Base-by-base conservation (phyloP, 2,797 vertebrate genomes). In the Falco novaeseelandiae region DNA sequence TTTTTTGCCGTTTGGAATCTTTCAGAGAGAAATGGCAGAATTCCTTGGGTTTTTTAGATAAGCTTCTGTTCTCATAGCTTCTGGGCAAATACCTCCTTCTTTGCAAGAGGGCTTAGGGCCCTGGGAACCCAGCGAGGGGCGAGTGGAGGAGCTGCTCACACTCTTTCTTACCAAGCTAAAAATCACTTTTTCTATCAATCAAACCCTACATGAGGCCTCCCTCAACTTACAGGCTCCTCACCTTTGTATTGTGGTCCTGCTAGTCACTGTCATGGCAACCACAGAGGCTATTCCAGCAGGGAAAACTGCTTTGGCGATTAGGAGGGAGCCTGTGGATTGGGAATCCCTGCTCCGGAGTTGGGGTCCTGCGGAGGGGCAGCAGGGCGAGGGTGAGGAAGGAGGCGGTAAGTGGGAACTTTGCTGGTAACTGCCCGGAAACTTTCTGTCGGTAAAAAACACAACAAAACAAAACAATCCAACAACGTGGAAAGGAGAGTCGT, bases 101-200 rank as follows among this genome's bases (percentile, higher is more conserved):
- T 97, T 93, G 92, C 80, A 3, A 82, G 93, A 91, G 91, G 96
- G 93, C 93, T 96, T 88, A 83, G 97, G 98, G 97, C 97, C 98
- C 97, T 98, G 98, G 98, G 98, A 98, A 98, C 97, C 40, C 97
- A 97, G 98, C 91, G n/a, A 95, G 97, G 92, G 96, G 92, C 65
- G 77, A 81, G 86, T 61, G 61, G 71, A 79, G 9, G 80, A 29
- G 92, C 92, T 90, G 90, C 96, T 95, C 92, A 42, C 65, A 10
- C 72, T 86, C 80, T 20, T 48, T 95, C 86, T 97, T 94, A 85
- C 63, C 79, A 42, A 59, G 67, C 21, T 89, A 90, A 92, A 96
- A 93, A 89, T 85, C 80, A 89, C 95, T 96, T 86, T 84, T 95
- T 92, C 89, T 93, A 94, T 96, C 94, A 97, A 96, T 96, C 95